Evolutionary conservation across 2,113 vertebrate species (phyloP), one percentile per base, ranked within the genome.

Genomic region (Clarias macrocephalus): DNA sequence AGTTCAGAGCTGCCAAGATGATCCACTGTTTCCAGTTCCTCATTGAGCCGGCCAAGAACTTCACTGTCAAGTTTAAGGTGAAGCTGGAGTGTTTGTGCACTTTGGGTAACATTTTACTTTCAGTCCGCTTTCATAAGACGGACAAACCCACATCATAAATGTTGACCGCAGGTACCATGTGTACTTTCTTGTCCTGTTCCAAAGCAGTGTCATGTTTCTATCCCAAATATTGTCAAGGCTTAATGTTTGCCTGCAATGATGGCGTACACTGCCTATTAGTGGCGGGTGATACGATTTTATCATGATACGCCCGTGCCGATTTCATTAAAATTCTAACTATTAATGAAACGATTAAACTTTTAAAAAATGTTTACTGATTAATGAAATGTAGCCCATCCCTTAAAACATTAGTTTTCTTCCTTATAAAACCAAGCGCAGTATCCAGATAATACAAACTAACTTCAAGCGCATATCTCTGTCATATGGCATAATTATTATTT

Each of bases 21-120:
- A 93, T 96, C 92, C 94, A 95, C 85, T 96, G 95, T 92, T 94
- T 96, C 88, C 94, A 95, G 87, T 95, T 95, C 90, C 92, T 96
- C 80, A 90, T 95, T 28, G 95, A 96, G 87, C 95, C 95, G 52
- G 94, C 93, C 91, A 96, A 95, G 89, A 93, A 91, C 85, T 73
- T 95, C 5, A 93, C 94, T 1, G 88, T 92, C 89, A 95, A 94
- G 87, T 91, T 95, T 72, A 95, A 95, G 95, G 95, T 95, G 90
- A 37, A 68, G 62, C 48, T 18, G 4, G 8, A 15, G 19, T 33
- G 56, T 87, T 87, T 85, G 33, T 25, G 25, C 62, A 72, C 48
- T 48, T 12, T 33, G 73, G 37, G 19, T 75, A 52, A 75, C 21
- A 25, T 5, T n/a, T 76, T 76, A 11, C 42, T 79, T 28, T 57